Conservation (phyloP, 2,113 vertebrate genomes). For the Seriola dumerili region DNA sequence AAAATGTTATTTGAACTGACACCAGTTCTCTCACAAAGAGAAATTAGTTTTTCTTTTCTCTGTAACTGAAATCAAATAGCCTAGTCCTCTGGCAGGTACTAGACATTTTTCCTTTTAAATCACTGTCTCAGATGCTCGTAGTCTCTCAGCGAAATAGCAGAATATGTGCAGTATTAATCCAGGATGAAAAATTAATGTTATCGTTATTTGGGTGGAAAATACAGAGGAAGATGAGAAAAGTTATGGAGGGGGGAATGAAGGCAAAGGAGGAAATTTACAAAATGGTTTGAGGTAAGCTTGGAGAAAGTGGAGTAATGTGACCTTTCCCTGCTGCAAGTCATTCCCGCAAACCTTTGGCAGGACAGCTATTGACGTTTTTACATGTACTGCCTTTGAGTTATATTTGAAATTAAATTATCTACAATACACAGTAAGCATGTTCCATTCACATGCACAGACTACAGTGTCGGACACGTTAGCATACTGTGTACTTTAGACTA, state of each 20-base stretch:
- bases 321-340: conserved; percentile 46
- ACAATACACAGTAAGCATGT: conserved; percentile 34
- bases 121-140: neutral
- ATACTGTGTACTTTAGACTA: conserved; percentile 44
- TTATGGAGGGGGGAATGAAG: conserved; percentile 7
- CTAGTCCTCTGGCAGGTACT: neutral
- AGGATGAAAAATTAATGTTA: conserved; percentile 9
- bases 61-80: neutral
- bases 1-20: neutral
- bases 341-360: conserved; percentile 64
- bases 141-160: neutral
- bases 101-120: conserved; percentile 14
- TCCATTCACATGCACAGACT: conserved; percentile 30
- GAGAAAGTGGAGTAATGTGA: conserved; percentile 46
- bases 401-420: conserved; percentile 61
- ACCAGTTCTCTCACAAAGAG: neutral
- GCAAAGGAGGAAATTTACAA: conserved; percentile 24
- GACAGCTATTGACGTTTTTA: conserved; percentile 35
- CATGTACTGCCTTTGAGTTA: conserved; percentile 15
- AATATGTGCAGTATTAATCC: neutral
- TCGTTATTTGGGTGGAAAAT: conserved; percentile 9
- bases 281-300: neutral
- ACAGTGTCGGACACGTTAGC: conserved; percentile 12
- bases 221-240: conserved; percentile 1
- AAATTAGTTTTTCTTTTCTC: conserved; percentile 10